phyloP scores from a whole-genome alignment of 2,113 vertebrate species.

The Rattus norvegicus region GRCr8 NC_086021.1:83187501-83188000 shows the following conservation, averaged over 20 bases:
- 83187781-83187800: conserved; percentile 13
- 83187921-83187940: background rate
- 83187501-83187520: background rate
- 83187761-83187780: background rate
- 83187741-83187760: background rate
- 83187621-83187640: background rate
- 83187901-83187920: background rate
- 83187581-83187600: background rate
- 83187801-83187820: background rate
- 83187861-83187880: background rate
- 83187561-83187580: background rate
- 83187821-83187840: background rate
- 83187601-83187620: background rate
- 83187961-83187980: background rate
- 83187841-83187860: background rate
- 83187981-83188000: background rate
- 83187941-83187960: background rate
- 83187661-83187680: background rate
- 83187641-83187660: background rate
- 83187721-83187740: background rate
- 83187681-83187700: background rate
- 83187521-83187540: background rate
- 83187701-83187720: background rate
- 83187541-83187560: no score
- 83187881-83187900: background rate